Conservation (phyloP, 2,113 vertebrate species). For the Esox niger region DNA sequence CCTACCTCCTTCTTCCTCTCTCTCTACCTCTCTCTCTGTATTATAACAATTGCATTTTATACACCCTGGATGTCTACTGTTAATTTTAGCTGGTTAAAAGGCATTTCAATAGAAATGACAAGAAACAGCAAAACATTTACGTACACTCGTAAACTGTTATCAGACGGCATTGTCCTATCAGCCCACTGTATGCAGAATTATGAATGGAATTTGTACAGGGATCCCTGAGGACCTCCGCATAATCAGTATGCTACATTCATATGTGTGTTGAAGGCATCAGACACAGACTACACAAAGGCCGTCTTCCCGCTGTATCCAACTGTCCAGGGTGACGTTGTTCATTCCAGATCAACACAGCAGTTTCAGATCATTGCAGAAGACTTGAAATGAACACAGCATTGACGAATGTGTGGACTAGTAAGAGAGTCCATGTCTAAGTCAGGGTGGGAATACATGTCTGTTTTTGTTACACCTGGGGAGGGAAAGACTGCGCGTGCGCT, state of each 20-base stretch:
- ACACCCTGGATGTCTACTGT: no score
- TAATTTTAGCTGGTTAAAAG: no score
- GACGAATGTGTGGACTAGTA: conserved; percentile 55
- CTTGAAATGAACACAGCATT: conserved; percentile 65
- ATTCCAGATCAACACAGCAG: conserved; percentile 21
- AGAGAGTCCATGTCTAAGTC: conserved; percentile 69
- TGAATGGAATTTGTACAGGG: conserved; percentile 61
- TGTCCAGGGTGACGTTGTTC: conserved; percentile 16
- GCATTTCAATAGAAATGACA: no score
- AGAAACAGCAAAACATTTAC: no score
- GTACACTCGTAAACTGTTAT: no score
- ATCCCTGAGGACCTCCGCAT: conserved; percentile 33
- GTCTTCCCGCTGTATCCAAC: conserved; percentile 36
- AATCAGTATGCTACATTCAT: conserved; percentile 31
- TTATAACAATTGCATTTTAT: no score
- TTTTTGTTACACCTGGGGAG: conserved; percentile 5
- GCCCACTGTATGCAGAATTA: conserved; percentile 15
- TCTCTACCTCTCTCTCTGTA: no score
- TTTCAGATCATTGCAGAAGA: conserved; percentile 48
- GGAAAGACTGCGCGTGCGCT: conserved; percentile 29
- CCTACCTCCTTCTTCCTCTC: no score
- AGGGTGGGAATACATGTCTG: conserved; percentile 30
- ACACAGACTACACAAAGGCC: conserved; percentile 42
- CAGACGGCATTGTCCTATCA: no score
- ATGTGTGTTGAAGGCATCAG: conserved; percentile 23